Conservation (phyloP, 2,888 invertebrate genomes). For the Hemaris fuciformis region DNA sequence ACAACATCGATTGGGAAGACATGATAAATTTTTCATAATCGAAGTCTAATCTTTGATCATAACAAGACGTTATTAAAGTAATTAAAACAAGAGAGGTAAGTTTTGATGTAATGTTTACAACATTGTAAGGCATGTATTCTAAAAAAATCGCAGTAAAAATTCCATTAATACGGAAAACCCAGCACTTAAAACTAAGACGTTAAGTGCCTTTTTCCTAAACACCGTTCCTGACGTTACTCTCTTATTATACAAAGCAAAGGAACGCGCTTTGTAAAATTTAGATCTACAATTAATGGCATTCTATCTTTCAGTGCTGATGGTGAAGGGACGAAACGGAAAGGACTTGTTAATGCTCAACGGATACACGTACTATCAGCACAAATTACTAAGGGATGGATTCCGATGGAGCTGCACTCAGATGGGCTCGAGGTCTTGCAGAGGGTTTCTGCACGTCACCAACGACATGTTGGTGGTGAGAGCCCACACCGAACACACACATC, state of each 20-base stretch:
- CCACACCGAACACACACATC: slow-evolving; percentile 66
- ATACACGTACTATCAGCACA: slow-evolving; percentile 74
- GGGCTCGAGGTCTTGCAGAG: slow-evolving; percentile 73
- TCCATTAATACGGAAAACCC: background rate
- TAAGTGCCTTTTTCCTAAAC: background rate
- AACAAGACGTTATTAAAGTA: background rate
- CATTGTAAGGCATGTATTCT: background rate
- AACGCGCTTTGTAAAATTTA: background rate
- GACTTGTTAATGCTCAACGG: slow-evolving; percentile 69
- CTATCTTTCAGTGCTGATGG: slow-evolving; percentile 63
- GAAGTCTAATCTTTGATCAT: background rate
- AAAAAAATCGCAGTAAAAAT: background rate
- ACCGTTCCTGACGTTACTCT: background rate
- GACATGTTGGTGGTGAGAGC: slow-evolving; percentile 69
- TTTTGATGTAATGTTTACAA: background rate
- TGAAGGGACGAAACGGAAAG: slow-evolving; percentile 70
- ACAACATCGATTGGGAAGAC: too few species aligned
- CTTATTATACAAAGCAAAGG: background rate
- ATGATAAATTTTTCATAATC: too few species aligned
- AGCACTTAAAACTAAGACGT: background rate
- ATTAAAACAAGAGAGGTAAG: background rate
- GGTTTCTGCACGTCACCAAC: slow-evolving; percentile 67
- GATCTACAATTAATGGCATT: slow-evolving; percentile 21
- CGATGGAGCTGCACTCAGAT: slow-evolving; percentile 78
- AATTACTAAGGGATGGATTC: slow-evolving; percentile 64